Conservation (phyloP, 35 echinoderm and acorn worm species). For the Lytechinus variegatus region DNA sequence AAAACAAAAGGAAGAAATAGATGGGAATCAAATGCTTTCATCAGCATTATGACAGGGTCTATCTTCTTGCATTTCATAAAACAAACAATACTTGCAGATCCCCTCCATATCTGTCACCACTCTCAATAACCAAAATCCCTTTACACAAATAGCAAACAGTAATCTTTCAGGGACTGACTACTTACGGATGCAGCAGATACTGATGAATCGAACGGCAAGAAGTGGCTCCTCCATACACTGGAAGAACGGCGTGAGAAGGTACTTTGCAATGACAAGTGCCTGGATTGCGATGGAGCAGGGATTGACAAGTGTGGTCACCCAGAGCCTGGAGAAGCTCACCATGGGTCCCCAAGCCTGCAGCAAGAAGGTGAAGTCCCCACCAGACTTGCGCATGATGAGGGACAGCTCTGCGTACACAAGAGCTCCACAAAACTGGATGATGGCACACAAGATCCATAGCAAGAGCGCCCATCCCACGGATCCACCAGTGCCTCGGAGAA, state of each 20-base stretch:
- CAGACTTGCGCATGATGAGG: constrained; percentile 71
- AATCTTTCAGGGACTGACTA: not conserved
- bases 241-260: constrained; percentile 69
- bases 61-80: not conserved
- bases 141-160: not conserved
- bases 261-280: constrained; percentile 63
- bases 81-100: not conserved
- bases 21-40: not conserved
- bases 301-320: constrained; percentile 68
- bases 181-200: constrained; percentile 57
- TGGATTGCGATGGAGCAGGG: constrained; percentile 57
- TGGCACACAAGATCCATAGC: constrained; percentile 68
- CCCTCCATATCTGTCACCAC: too few relatives aligned
- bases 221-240: constrained; percentile 46
- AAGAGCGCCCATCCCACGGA: constrained; percentile 77
- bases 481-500: constrained; percentile 59
- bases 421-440: constrained; percentile 71
- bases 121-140: not conserved
- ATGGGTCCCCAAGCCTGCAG: constrained; percentile 66
- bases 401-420: constrained; percentile 79
- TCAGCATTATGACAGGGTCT: not conserved
- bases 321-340: constrained; percentile 63
- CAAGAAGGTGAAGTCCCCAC: constrained; percentile 85
- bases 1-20: not conserved
- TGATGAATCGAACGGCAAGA: constrained; percentile 38